phyloP scores from a whole-genome alignment of 2,888 invertebrate species.

The Branchellion lobata region DNA sequence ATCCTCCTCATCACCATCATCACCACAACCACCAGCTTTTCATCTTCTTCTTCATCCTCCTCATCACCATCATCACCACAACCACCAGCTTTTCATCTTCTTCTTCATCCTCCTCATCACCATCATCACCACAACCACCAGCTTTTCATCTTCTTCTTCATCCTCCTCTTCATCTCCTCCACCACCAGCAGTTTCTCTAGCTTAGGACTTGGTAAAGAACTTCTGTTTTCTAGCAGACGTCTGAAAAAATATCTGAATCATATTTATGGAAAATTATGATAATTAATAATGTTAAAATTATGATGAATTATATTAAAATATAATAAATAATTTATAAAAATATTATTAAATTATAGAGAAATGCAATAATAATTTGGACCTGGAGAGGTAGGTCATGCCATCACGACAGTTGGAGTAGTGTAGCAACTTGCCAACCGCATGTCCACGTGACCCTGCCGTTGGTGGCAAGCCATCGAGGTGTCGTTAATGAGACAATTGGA shows the following conservation, averaged over 20 bases:
- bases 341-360: no score
- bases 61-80: no score
- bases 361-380: no score
- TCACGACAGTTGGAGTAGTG: slow-evolving; percentile 51
- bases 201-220: slow-evolving; percentile 48
- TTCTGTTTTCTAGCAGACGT: slow-evolving; percentile 48
- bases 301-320: no score
- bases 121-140: no score
- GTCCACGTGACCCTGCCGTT: slow-evolving; percentile 46
- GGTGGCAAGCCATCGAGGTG: not conserved
- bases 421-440: slow-evolving; percentile 50
- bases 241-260: no score
- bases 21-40: no score
- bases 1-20: no score
- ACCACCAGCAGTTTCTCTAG: slow-evolving; percentile 45
- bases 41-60: no score
- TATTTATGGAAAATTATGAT: not conserved
- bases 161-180: slow-evolving; percentile 39
- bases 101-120: no score
- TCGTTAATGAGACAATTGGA: not conserved
- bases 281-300: not conserved
- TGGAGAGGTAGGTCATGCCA: slow-evolving; percentile 52
- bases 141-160: slow-evolving; percentile 41
- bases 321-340: no score
- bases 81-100: no score